A percentile compares a stretch with the other conserved stretches of the same genome.
phyloP scores from a whole-genome alignment of 2,113 vertebrate genomes.

The Oenanthe melanoleuca region DNA sequence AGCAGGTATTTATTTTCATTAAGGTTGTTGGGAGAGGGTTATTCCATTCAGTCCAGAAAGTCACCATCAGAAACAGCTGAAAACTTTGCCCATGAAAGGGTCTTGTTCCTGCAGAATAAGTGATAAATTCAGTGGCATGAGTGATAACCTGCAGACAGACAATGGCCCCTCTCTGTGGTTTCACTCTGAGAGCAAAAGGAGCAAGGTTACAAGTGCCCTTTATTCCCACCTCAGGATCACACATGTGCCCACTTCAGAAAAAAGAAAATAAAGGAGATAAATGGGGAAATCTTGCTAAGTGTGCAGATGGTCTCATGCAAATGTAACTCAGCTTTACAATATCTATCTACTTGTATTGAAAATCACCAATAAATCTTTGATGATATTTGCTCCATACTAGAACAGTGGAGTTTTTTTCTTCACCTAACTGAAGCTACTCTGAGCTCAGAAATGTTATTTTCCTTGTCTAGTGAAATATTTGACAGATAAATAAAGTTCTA shows the following conservation, averaged over 20 bases:
- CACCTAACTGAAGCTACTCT: not conserved
- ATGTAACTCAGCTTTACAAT: not conserved
- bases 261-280: not conserved
- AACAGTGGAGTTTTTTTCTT: not conserved
- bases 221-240: no score
- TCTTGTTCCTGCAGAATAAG: not conserved
- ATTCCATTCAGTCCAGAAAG: not conserved
- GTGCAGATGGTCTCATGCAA: not conserved
- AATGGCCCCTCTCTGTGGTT: not conserved
- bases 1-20: not conserved
- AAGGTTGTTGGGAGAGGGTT: not conserved
- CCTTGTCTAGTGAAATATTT: not conserved
- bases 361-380: not conserved
- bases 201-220: not conserved
- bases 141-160: not conserved
- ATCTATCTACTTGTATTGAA: not conserved
- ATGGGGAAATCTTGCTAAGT: not conserved
- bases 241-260: not conserved
- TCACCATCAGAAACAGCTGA: not conserved
- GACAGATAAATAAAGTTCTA: not conserved
- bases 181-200: not conserved
- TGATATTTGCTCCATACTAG: not conserved
- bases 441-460: not conserved
- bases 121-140: not conserved
- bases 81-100: not conserved